Base-by-base conservation (phyloP, 2,888 invertebrate genomes). In the Pristionchus maxplancki region DNA sequence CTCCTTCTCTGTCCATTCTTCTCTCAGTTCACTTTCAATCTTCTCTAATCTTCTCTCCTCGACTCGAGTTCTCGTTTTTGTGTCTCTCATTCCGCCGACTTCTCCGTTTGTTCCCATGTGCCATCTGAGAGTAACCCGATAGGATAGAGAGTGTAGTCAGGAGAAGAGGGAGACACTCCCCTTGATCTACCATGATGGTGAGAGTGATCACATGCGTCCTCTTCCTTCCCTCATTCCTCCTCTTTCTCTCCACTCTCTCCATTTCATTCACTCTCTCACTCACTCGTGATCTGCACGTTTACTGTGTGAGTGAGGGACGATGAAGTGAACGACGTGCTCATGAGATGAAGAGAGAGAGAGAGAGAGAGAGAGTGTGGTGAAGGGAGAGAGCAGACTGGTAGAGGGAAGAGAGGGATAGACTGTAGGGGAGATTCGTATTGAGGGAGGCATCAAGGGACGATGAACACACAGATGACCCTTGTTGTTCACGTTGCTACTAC, bases 121-220 rank as follows among this genome's bases (percentile, higher is more conserved):
- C 64, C 64, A 67, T 74, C 20, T 40, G 74, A 74, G 37, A 74
- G 37, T 37, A 74, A 74, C 40, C 37, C 37, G 40, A 74, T 74
- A 24, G 37, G 74, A 74, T 74, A 74, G 74, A 74, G 40, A 74
- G 40, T 74, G 74, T 74, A 74, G 74, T 40, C 37, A 74, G 9
- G 37, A 74, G 37, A 74, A 31, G 31, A 67, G 58, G 20, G 34
- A 34, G 64, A 67, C 24, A 24, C 67, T 24, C 53, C 20, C 15
- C 67, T 74, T 74, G 74, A 74, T 74, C 74, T 74, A 74, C 74
- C 74, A 74, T 74, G 74, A 74, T 74, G 74, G 74, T 44, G 48
- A 48, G 48, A 81, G 50, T 44, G 81, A 50, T 50, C 48, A 50
- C 81, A 44, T 81, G 50, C 81, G 44, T 78, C n/a, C 78, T 40